These are phyloP conservation scores for Siniperca scherzeri DNA, from an alignment of 2,797 vertebrate species.

Conservation along the genomic window DNA sequence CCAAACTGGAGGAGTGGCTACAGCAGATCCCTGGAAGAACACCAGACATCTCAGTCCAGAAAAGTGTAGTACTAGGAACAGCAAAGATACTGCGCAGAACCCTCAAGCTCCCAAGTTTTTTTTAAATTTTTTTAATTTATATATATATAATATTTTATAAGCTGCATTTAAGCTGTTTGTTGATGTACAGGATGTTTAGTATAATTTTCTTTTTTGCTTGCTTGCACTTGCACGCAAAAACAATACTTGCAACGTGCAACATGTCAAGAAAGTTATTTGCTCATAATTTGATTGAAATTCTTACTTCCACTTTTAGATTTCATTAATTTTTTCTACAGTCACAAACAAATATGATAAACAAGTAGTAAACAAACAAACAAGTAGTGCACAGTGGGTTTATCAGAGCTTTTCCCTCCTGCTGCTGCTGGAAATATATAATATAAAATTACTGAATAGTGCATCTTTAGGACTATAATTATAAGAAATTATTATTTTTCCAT, in stretches of 20 bases:
- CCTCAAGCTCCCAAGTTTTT: too few relatives aligned
- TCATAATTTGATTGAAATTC: neutral
- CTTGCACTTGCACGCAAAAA: neutral
- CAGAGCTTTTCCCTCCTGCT: neutral
- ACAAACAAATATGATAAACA: neutral
- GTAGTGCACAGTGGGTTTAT: neutral
- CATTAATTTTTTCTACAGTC: neutral
- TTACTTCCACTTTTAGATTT: neutral
- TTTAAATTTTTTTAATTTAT: too few relatives aligned
- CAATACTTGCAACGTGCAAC: neutral
- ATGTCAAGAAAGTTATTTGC: neutral
- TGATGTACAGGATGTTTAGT: neutral
- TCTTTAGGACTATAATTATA: neutral
- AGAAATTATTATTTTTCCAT: neutral
- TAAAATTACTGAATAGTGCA: neutral
- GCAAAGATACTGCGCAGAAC: too few relatives aligned
- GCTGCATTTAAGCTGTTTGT: neutral
- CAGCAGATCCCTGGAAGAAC: too few relatives aligned
- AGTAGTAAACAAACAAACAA: neutral
- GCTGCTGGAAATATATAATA: neutral
- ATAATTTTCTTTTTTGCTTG: neutral
- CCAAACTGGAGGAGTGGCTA: too few relatives aligned
- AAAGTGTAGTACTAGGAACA: too few relatives aligned
- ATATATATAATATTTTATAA: too few relatives aligned
- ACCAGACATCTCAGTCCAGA: too few relatives aligned